Evolutionary conservation across 1,140 invertebrate genomes (phyloP), one percentile per base, ranked within the genome.

Genomic region (Thalassaphorura encarpata): DNA sequence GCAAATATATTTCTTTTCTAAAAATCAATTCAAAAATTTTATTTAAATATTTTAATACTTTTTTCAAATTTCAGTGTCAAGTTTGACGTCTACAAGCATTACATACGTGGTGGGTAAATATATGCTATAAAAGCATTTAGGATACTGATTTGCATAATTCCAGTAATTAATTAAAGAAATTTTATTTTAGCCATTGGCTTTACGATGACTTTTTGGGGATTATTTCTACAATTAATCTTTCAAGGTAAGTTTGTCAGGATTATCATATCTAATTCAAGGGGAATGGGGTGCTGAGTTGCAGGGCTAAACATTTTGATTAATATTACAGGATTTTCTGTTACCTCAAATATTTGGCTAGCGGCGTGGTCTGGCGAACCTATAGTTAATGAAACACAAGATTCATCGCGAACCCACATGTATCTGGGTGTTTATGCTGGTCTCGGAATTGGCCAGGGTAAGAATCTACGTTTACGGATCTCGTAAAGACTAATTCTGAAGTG

Each of bases 271-370:
- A n/a, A n/a, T n/a, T n/a, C n/a, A n/a, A n/a, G n/a, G n/a, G n/a
- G n/a, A n/a, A n/a, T n/a, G n/a, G 36, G 36, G 36, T 26, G 8
- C 62, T n/a, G 11, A 5, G 13, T 5, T 11, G 5, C 4, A 11
- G 33, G 8, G 8, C n/a, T 36, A 11, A 11, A 11, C n/a, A 36
- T 36, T 36, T 2, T 11, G 16, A 28, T 21, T 49, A 3, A 36
- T 36, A 21, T 47, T 40, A 0, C 71, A 63, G 70, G 59, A 48
- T 89, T 93, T 71, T 84, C 84, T 67, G 86, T 97, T 56, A 85
- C 85, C 58, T 87, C 90, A 24, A 97, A 93, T 74, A 75, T 96
- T 58, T 98, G 93, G 92, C 77, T 97, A 1, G 85, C 87, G 61
- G 67, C 77, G 47, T 97, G 91, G 92, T 87, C 87, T 24, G 80